Conservation (phyloP, 2,888 invertebrate species). For the Lutraria lutraria region DNA sequence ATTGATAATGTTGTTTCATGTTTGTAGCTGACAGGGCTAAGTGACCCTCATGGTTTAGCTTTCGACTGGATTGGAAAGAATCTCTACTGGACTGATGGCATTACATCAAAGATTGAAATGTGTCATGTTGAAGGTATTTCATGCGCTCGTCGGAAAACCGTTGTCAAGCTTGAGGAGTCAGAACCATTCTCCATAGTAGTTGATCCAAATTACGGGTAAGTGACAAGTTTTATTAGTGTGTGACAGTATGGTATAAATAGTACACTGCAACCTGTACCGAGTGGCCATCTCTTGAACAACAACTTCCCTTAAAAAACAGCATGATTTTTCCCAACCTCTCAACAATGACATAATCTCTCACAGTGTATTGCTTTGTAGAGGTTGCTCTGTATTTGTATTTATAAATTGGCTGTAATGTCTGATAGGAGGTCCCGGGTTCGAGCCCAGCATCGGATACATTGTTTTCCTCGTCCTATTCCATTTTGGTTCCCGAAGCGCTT, state of each 20-base stretch:
- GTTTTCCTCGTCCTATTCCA: too few species aligned
- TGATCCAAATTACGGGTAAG: slow-evolving; percentile 88
- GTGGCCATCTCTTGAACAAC: too few species aligned
- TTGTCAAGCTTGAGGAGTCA: slow-evolving; percentile 90
- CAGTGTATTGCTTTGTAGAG: too few species aligned
- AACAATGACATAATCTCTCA: too few species aligned
- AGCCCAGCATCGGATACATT: too few species aligned
- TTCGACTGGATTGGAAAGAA: slow-evolving; percentile 94
- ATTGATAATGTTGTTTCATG: background rate
- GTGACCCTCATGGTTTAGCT: slow-evolving; percentile 92
- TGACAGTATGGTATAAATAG: background rate
- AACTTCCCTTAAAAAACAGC: too few species aligned
- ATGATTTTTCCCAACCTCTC: too few species aligned
- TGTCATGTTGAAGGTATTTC: slow-evolving; percentile 89
- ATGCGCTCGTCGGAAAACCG: slow-evolving; percentile 90
- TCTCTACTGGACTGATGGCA: slow-evolving; percentile 95
- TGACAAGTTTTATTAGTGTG: background rate
- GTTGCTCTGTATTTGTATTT: too few species aligned
- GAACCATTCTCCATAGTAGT: slow-evolving; percentile 90
- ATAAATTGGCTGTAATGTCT: too few species aligned
- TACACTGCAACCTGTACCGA: background rate
- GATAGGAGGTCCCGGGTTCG: too few species aligned
- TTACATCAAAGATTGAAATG: slow-evolving; percentile 92
- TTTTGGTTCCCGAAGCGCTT: too few species aligned
- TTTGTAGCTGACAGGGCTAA: slow-evolving; percentile 58